A percentile compares a stretch with the other conserved stretches of the same genome.
phyloP scores from a whole-genome alignment of 2,888 invertebrate genomes.

The Phlogophora meticulosa region DNA sequence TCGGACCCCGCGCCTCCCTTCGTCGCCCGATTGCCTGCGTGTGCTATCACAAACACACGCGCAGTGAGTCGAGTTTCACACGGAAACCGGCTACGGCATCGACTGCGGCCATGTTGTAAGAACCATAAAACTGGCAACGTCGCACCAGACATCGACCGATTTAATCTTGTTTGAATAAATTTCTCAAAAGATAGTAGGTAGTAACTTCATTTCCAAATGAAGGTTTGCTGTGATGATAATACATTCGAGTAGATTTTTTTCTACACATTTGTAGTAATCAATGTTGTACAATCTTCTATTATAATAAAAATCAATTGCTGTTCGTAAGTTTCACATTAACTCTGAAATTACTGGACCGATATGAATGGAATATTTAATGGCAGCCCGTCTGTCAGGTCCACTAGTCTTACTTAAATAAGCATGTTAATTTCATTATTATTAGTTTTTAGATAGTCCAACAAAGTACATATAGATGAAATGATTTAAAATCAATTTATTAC shows the following conservation, averaged over 20 bases:
- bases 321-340: no score
- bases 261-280: not conserved
- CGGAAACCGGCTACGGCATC: slow-evolving; percentile 89
- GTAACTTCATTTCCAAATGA: slow-evolving; percentile 22
- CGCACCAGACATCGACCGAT: slow-evolving; percentile 90
- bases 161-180: slow-evolving; percentile 84
- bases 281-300: no score
- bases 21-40: slow-evolving; percentile 62
- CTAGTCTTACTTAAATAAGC: no score
- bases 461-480: no score
- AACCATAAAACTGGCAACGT: slow-evolving; percentile 88
- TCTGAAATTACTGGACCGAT: no score
- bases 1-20: slow-evolving; percentile 61
- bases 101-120: slow-evolving; percentile 89
- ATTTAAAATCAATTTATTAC: no score
- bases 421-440: no score
- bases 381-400: no score
- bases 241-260: not conserved
- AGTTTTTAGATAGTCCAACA: no score
- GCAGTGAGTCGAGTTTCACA: slow-evolving; percentile 89
- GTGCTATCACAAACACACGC: slow-evolving; percentile 84
- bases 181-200: slow-evolving; percentile 64
- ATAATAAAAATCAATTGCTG: no score
- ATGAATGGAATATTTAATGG: no score
- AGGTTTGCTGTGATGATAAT: slow-evolving; percentile 5